phyloP scores from a whole-genome alignment of 1,140 invertebrate genomes.

The Drosophila biarmipes region DNA sequence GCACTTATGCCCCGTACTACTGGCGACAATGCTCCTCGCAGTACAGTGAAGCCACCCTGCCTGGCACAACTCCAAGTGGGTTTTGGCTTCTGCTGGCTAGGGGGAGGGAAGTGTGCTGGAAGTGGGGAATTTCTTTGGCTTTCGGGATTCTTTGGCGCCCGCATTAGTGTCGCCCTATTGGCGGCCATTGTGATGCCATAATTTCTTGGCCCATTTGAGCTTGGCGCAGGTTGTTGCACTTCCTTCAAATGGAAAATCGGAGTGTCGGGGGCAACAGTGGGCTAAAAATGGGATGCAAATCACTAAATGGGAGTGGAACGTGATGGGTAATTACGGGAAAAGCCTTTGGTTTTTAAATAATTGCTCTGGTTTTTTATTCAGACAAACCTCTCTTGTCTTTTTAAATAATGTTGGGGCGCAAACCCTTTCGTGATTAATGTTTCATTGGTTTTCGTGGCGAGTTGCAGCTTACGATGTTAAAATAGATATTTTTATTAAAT shows the following conservation, averaged over 20 bases:
- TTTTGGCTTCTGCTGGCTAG: background rate
- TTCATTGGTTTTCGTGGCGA: background rate
- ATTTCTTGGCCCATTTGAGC: slow-evolving; percentile 65
- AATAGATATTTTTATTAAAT: background rate
- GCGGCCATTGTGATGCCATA: slow-evolving; percentile 62
- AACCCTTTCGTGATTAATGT: background rate
- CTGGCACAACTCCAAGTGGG: slow-evolving; percentile 53
- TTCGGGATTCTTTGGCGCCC: slow-evolving; percentile 36
- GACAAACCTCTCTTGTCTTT: background rate
- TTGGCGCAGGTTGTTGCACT: slow-evolving; percentile 57
- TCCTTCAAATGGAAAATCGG: slow-evolving; percentile 14
- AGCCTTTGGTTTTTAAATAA: slow-evolving; percentile 5
- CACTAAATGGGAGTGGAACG: slow-evolving; percentile 21
- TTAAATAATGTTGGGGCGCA: background rate
- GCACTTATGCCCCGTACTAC: slow-evolving; percentile 36
- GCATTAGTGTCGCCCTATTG: slow-evolving; percentile 66
- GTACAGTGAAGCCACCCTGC: slow-evolving; percentile 51
- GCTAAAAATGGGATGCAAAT: slow-evolving; percentile 17
- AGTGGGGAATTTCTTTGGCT: slow-evolving; percentile 53
- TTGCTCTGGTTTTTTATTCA: background rate
- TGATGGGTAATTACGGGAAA: slow-evolving; percentile 24
- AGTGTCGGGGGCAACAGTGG: background rate
- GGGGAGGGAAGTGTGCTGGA: too few relatives aligned
- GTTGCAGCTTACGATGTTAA: background rate
- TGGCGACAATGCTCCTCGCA: slow-evolving; percentile 23